phyloP scores from a whole-genome alignment of 2,888 invertebrate genomes.

The Minunthozetes semirufus region DNA sequence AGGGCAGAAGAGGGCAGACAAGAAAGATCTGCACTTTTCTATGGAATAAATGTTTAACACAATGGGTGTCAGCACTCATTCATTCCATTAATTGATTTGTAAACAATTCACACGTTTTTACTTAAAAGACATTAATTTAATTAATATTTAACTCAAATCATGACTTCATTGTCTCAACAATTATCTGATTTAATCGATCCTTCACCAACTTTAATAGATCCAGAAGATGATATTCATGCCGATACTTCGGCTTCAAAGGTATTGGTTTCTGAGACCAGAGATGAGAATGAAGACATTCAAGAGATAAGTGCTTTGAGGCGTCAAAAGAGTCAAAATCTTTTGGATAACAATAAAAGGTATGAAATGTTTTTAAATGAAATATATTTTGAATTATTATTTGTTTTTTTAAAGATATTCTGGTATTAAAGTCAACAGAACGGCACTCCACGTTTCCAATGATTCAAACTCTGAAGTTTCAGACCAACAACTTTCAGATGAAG shows the following conservation, averaged over 20 bases:
- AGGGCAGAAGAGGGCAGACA: no score
- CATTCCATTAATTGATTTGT: not conserved
- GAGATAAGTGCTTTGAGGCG: conserved; percentile 36
- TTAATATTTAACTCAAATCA: not conserved
- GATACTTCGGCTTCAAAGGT: conserved; percentile 26
- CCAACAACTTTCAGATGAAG: not conserved
- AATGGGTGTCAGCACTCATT: no score
- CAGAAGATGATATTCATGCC: conserved; percentile 38
- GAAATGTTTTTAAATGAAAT: no score
- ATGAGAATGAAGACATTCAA: not conserved
- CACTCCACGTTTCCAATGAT: not conserved
- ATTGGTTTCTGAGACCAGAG: not conserved
- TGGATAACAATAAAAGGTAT: conserved; percentile 9
- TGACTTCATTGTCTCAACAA: conserved; percentile 38
- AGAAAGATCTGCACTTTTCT: no score
- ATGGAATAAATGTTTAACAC: no score
- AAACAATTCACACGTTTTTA: not conserved
- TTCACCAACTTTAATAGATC: conserved; percentile 37
- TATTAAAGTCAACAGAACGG: conserved; percentile 37
- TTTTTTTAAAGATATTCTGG: conserved; percentile 39
- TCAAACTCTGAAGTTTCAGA: no score
- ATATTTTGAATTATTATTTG: conserved; percentile 26
- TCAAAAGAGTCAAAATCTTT: conserved; percentile 34
- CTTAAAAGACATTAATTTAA: not conserved
- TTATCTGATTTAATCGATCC: conserved; percentile 38